Percentiles rank a stretch among this genome's conserved stretches.
Conservation (phyloP, 1,140 invertebrate genomes). For the Theocolax elegans region DNA sequence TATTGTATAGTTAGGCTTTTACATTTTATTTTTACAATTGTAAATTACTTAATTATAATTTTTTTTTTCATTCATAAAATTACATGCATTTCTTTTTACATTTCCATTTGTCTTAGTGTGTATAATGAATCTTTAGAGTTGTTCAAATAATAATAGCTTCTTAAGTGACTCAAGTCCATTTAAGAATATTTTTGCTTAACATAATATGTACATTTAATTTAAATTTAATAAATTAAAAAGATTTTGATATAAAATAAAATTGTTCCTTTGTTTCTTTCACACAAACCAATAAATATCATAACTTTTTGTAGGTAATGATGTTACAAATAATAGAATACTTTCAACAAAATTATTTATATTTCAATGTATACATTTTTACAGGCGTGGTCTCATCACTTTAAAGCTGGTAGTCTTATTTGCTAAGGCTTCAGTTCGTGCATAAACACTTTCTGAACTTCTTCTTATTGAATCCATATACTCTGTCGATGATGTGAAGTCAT, state of each 20-base stretch:
- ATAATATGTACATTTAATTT: slow-evolving; percentile 24
- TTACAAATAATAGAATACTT: slow-evolving; percentile 12
- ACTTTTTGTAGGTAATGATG: slow-evolving; percentile 2
- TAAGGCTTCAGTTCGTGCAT: slow-evolving; percentile 65
- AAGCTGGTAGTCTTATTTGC: slow-evolving; percentile 65
- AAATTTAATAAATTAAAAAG: slow-evolving; percentile 31
- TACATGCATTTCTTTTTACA: no score
- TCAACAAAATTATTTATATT: slow-evolving; percentile 20
- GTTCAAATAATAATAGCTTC: not conserved
- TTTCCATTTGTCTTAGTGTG: no score
- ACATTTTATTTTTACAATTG: no score
- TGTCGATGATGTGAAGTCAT: slow-evolving; percentile 59
- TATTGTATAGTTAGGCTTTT: no score
- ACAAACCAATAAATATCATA: no score
- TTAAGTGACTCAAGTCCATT: slow-evolving; percentile 16
- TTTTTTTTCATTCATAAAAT: no score
- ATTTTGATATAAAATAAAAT: slow-evolving; percentile 7
- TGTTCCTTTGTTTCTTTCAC: slow-evolving; percentile 22
- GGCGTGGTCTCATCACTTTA: slow-evolving; percentile 66
- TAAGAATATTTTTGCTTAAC: slow-evolving; percentile 2
- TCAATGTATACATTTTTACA: slow-evolving; percentile 48
- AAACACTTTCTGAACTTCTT: slow-evolving; percentile 65
- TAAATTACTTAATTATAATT: no score
- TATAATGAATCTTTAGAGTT: no score
- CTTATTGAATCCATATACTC: slow-evolving; percentile 64